These are phyloP conservation scores for Hippocampus mohnikei DNA, from an alignment of 2,113 vertebrate genomes.

Conservation along the genomic window DNA sequence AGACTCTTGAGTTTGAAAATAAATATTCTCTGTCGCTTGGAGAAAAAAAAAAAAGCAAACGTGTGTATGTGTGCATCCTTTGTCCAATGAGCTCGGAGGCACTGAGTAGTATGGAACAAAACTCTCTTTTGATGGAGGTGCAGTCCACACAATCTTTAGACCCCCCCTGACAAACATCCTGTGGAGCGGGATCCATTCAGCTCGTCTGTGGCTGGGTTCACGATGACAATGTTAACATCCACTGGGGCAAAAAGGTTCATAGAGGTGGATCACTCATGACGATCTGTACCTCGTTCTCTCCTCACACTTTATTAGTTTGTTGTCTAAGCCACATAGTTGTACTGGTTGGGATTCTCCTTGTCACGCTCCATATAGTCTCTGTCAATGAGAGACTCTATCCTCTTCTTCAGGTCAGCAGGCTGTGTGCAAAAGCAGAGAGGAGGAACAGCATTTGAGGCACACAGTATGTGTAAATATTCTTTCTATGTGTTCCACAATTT, in stretches of 20 bases:
- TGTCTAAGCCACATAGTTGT: slow-evolving; percentile 97
- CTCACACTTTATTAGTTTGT: slow-evolving; percentile 38
- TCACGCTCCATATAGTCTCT: slow-evolving; percentile 99
- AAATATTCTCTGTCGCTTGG: slow-evolving; percentile 69
- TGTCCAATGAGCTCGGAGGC: slow-evolving; percentile 62
- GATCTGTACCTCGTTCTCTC: slow-evolving; percentile 56
- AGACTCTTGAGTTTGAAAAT: slow-evolving; percentile 69
- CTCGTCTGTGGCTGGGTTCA: slow-evolving; percentile 81
- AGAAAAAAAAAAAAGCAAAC: slow-evolving; percentile 43
- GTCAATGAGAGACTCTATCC: slow-evolving; percentile 99
- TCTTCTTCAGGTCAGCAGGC: slow-evolving; percentile 99
- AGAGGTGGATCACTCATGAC: slow-evolving; percentile 75
- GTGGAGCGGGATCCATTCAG: slow-evolving; percentile 83
- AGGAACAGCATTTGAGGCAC: neutral
- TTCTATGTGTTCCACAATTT: neutral
- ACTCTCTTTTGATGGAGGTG: slow-evolving; percentile 83
- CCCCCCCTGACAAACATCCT: slow-evolving; percentile 76
- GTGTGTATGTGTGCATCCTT: slow-evolving; percentile 51
- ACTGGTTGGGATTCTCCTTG: slow-evolving; percentile 98
- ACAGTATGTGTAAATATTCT: neutral
- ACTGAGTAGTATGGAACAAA: slow-evolving; percentile 74
- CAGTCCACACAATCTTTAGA: slow-evolving; percentile 82
- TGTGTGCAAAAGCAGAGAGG: slow-evolving; percentile 61
- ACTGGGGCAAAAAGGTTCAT: slow-evolving; percentile 76
- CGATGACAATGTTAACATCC: slow-evolving; percentile 81